phyloP scores from a whole-genome alignment of 2,797 vertebrate genomes.

The Ctenopoma kingsleyae region DNA sequence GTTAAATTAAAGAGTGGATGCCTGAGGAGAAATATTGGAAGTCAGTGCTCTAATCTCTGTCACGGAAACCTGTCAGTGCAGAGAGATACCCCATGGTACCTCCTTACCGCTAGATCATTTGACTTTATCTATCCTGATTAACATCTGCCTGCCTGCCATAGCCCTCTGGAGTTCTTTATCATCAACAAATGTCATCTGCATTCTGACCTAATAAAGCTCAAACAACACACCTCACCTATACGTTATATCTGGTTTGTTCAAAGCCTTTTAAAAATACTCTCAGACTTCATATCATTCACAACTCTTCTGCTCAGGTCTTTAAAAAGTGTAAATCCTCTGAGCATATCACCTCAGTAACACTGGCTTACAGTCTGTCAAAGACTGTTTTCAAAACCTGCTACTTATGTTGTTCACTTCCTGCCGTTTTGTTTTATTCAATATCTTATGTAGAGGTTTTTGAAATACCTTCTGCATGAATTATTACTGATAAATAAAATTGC shows the following conservation, averaged over 20 bases:
- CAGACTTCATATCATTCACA: not conserved
- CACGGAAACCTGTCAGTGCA: slow-evolving; percentile 2
- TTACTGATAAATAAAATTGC: not conserved
- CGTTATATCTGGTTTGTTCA: not conserved
- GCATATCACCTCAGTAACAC: not conserved
- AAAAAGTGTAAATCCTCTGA: not conserved
- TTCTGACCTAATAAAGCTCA: not conserved
- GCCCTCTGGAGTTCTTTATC: not conserved
- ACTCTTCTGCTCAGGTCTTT: not conserved
- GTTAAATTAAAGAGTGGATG: not conserved
- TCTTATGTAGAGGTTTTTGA: not conserved
- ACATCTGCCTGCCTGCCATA: not conserved
- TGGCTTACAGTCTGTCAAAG: not conserved
- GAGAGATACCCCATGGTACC: not conserved
- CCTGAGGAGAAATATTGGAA: slow-evolving; percentile 2
- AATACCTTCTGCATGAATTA: not conserved
- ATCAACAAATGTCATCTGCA: not conserved
- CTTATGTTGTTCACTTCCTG: not conserved
- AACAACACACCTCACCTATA: not conserved
- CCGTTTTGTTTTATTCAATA: not conserved
- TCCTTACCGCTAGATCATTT: not conserved
- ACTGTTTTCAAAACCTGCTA: not conserved
- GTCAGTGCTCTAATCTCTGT: not conserved
- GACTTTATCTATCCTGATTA: not conserved
- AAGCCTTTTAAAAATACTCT: not conserved